Evolutionary conservation across 30 jellyfish, hydroid and myxozoan genomes (phyloP), one percentile per base, ranked within the genome.

Genomic region (Turritopsis dohrnii): DNA sequence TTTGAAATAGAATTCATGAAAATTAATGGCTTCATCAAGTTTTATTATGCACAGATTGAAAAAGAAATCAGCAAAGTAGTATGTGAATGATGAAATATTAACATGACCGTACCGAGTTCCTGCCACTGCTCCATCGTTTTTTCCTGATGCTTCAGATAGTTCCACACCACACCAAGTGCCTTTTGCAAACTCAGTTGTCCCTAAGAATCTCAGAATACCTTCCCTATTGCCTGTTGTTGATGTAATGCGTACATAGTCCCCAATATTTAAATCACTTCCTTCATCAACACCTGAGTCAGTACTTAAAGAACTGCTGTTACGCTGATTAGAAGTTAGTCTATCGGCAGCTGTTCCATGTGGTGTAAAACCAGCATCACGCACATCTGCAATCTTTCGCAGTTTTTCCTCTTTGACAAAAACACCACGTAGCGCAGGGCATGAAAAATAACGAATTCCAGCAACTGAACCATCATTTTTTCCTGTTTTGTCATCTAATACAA

Each of bases 121-220:
- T 1, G 99, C 99, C 19, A 94, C 99, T 41, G 99, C 99, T 18
- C 99, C 99, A 75, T 94, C 99, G 83, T 94, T 94, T 71, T 94
- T 94, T 52, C 99, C 99, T 27, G 65, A 83, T 27, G 96, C 95
- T 83, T 88, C 96, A 52, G 72, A 87, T 52, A 94, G 81, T 30
- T 94, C 99, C 73, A 94, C 96, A 66, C 99, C 99, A 94, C 99
- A 94, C 99, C 99, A 94, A 19, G 90, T 84, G 1, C 99, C 99
- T 66, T 94, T 94, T 7, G 99, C 99, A 94, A 94, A 94, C 18
- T 95, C 99, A 16, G 99, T 88, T 80, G 83, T 84, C 18, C 99
- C 99, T 25, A 94, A 85, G 76, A 80, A 94, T 27, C 96, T 84
- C 52, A 94, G 81, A 8, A 77, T 52, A 52, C 99, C 99, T 19